Evolutionary conservation across 2,113 vertebrate genomes (phyloP), one percentile per base, ranked within the genome.

Genomic region (Lepus europaeus): DNA sequence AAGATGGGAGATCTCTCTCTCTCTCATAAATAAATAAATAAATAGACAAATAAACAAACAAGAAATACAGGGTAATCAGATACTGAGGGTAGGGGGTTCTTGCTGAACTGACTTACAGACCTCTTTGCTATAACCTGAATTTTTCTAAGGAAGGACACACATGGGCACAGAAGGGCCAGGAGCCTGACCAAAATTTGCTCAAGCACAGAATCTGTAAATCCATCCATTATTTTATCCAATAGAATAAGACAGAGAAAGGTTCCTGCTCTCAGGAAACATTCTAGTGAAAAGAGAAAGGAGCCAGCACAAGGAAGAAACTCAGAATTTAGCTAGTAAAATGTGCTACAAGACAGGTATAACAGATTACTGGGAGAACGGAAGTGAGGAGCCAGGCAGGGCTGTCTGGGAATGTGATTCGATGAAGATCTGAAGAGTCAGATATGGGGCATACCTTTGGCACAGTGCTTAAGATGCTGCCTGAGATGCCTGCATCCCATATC

Each of bases 311-410:
- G 39, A 86, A 82, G 9, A 13, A 64, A 64, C 20, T 39, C 33
- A 27, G 27, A 86, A 79, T 70, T 45, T 16, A 91, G 14, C 36
- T 13, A 78, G 29, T 45, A 13, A 33, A 9, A 33, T 68, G 16
- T 23, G 31, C n/a, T 64, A 64, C 20, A 17, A 64, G 22, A 53
- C 29, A 29, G 39, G 14, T 17, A 63, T 77, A 63, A 20, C 14
- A 29, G 53, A 39, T 11, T 10, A 3, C 0, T 19, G 22, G 10
- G 27, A 19, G 53, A 4, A 1, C 1, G 9, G 56, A 10, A 0
- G 29, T 1, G 27, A 68, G 27, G 49, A 19, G 8, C 31, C n/a
- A 70, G 23, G 11, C 10, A 14, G 51, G 2, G 22, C n/a, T 89
- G 23, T 79, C 56, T 39, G 16, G 81, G 51, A 78, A 56, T 9